Conservation (phyloP, 1,140 invertebrate species). For the Neelides sp. region DNA sequence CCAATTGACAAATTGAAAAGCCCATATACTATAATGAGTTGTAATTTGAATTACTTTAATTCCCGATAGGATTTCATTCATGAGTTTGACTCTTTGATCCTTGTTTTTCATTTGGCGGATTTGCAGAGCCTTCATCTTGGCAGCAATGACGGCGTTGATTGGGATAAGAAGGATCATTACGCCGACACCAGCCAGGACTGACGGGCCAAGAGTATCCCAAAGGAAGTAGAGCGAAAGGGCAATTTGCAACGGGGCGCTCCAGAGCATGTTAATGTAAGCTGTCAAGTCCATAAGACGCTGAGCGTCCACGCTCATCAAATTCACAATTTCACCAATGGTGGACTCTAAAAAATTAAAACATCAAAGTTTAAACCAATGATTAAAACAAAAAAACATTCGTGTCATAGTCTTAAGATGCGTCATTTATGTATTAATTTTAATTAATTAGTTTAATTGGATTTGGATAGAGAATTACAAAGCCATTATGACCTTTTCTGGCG, state of each 20-base stretch:
- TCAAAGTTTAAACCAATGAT: not conserved
- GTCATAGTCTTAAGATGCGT: no score
- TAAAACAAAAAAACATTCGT: not conserved
- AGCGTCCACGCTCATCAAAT: slow-evolving; percentile 45
- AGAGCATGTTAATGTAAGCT: slow-evolving; percentile 45
- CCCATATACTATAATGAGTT: slow-evolving; percentile 3
- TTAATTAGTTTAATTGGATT: no score
- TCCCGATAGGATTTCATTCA: slow-evolving; percentile 36
- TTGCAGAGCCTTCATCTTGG: slow-evolving; percentile 38
- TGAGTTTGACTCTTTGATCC: slow-evolving; percentile 40
- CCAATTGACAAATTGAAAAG: not conserved
- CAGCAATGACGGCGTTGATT: slow-evolving; percentile 42
- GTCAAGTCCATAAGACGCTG: slow-evolving; percentile 41
- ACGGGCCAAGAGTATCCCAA: slow-evolving; percentile 43
- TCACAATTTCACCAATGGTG: slow-evolving; percentile 45
- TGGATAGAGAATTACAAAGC: no score
- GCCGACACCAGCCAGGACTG: slow-evolving; percentile 43
- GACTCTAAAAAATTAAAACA: slow-evolving; percentile 30
- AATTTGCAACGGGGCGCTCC: slow-evolving; percentile 52
- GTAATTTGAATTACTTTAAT: slow-evolving; percentile 21
- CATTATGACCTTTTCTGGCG: slow-evolving; percentile 55
- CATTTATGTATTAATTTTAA: no score
- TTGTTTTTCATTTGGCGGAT: slow-evolving; percentile 37
- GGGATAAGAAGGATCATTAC: slow-evolving; percentile 44
- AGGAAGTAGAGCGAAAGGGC: slow-evolving; percentile 43